Percentiles rank a stretch among this genome's conserved stretches.
Conservation (phyloP, 2,888 invertebrate species). For the Pachydiplax longipennis region DNA sequence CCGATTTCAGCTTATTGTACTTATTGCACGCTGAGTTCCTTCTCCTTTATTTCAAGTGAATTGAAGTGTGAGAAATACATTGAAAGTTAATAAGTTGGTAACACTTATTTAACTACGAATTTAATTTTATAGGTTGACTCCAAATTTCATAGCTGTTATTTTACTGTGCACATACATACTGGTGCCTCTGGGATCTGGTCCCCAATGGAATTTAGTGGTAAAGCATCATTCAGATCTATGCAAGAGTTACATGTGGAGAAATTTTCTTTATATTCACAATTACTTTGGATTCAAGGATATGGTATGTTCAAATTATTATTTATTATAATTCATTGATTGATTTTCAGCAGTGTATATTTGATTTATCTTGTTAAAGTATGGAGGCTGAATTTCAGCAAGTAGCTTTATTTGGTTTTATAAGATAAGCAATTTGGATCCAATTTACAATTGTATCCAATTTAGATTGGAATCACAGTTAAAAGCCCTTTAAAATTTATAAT, state of each 20-base stretch:
- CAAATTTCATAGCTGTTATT: slow-evolving; percentile 64
- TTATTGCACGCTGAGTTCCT: no score
- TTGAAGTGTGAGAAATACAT: no score
- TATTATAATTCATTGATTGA: not conserved
- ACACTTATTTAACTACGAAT: no score
- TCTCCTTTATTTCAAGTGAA: no score
- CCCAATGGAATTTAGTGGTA: slow-evolving; percentile 67
- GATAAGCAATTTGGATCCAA: no score
- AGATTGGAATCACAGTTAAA: not conserved
- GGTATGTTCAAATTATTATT: slow-evolving; percentile 57
- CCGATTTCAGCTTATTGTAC: no score
- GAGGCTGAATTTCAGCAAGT: no score
- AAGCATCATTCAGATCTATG: slow-evolving; percentile 66
- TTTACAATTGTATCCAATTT: no score
- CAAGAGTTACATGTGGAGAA: slow-evolving; percentile 67
- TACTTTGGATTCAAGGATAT: slow-evolving; percentile 68
- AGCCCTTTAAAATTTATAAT: not conserved
- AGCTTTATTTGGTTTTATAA: not conserved
- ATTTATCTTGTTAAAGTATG: not conserved
- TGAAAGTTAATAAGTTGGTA: not conserved
- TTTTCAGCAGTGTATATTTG: not conserved
- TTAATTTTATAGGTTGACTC: slow-evolving; percentile 60
- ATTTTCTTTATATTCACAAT: slow-evolving; percentile 67
- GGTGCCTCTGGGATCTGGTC: slow-evolving; percentile 65
- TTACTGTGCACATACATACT: slow-evolving; percentile 66